These are phyloP conservation scores for Hipposideros armiger DNA, from an alignment of 2,113 vertebrate genomes.

Conservation along the genomic window DNA sequence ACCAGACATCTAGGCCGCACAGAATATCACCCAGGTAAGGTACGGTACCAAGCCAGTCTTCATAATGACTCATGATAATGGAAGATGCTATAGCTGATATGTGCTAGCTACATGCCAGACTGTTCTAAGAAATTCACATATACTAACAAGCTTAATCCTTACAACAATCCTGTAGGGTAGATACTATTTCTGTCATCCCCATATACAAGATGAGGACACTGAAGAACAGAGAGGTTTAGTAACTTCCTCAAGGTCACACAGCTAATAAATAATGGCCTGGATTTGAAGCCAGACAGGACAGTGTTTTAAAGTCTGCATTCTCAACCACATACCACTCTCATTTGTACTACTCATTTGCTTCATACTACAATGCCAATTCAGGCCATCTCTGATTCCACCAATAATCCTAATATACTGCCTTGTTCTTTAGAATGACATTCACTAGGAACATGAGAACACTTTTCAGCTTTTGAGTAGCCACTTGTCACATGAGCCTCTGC, in stretches of 20 bases:
- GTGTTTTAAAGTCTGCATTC: conserved; percentile 8
- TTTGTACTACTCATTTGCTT: neutral
- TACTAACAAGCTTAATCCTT: neutral
- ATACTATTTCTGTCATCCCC: neutral
- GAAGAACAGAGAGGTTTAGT: neutral
- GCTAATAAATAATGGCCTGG: neutral
- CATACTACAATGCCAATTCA: neutral
- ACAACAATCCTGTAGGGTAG: neutral
- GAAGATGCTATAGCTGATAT: neutral
- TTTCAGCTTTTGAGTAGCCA: neutral
- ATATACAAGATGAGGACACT: neutral
- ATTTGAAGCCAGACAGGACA: neutral
- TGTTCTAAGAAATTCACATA: neutral
- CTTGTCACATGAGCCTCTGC: neutral
- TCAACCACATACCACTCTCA: neutral
- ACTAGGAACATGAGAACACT: neutral
- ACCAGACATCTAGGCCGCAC: neutral
- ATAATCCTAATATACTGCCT: neutral
- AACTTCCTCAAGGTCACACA: neutral
- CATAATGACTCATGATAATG: neutral
- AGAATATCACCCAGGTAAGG: neutral
- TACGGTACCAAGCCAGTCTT: neutral
- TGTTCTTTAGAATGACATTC: neutral
- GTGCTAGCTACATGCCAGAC: neutral
- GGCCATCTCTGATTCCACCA: neutral